Evolutionary conservation across 2,888 invertebrate species (phyloP).

Genomic region (Orthosia incerta): DNA sequence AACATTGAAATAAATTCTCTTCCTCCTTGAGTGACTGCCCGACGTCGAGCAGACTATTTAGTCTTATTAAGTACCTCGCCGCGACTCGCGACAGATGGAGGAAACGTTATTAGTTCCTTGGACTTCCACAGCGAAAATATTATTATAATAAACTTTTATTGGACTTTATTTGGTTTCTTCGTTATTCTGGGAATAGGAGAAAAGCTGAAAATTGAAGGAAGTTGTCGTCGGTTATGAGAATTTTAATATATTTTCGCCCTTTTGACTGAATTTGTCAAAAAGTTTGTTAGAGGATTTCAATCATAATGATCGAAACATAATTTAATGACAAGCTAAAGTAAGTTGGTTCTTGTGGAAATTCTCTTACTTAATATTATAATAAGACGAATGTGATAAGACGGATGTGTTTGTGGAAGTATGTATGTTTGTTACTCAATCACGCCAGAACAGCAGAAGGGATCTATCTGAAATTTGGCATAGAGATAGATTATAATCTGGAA

Average conservation of each 20-base stretch:
- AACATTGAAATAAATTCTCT: conserved; percentile 62
- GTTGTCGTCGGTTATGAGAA: conserved; percentile 7
- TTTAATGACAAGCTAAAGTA: no score
- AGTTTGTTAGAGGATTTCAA: no score
- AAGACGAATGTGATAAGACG: no score
- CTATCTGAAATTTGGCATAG: no score
- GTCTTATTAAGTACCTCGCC: conserved; percentile 51
- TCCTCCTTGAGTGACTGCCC: conserved; percentile 50
- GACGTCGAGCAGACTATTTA: conserved; percentile 59
- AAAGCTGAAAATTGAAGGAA: conserved; percentile 10
- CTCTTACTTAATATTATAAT: no score
- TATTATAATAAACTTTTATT: conserved; percentile 41
- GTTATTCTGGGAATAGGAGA: conserved; percentile 13
- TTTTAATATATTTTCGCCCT: conserved; percentile 1
- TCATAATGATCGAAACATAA: no score
- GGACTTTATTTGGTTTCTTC: conserved; percentile 43
- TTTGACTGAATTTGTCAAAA: no score
- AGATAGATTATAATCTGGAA: no score
- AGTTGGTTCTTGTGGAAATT: no score
- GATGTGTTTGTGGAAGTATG: no score
- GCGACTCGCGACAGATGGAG: conserved; percentile 45
- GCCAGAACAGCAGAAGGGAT: no score
- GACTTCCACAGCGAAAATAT: conserved; percentile 40
- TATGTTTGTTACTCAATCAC: no score
- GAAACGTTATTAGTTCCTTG: conserved; percentile 50